phyloP scores from a whole-genome alignment of 2,888 invertebrate species.

The Plebejus anna region DNA sequence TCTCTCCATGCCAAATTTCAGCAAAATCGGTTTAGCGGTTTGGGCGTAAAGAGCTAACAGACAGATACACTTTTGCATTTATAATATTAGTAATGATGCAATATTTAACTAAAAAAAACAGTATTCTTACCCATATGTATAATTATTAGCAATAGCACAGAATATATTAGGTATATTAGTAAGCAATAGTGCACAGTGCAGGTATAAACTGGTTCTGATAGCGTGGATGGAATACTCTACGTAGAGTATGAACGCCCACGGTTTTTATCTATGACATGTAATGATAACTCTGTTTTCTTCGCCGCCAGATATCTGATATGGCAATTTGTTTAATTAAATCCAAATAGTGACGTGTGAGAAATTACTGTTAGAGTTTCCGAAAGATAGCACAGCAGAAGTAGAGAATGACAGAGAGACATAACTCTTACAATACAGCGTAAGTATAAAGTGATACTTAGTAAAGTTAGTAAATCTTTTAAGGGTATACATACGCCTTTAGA shows the following conservation, averaged over 20 bases:
- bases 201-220: slow-evolving; percentile 46
- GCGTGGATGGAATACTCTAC: slow-evolving; percentile 48
- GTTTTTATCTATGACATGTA: slow-evolving; percentile 48
- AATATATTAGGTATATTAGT: too few relatives aligned
- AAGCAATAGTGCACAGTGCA: slow-evolving; percentile 42
- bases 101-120: neutral
- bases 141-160: too few relatives aligned
- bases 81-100: neutral
- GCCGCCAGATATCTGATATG: slow-evolving; percentile 56
- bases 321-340: slow-evolving; percentile 56
- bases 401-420: too few relatives aligned
- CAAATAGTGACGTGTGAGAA: neutral
- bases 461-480: too few relatives aligned
- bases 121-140: neutral
- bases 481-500: too few relatives aligned
- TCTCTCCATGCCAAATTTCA: too few relatives aligned
- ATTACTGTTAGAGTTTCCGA: neutral
- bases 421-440: too few relatives aligned
- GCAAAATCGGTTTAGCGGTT: too few relatives aligned
- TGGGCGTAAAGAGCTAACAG: too few relatives aligned
- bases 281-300: slow-evolving; percentile 66
- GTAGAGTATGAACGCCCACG: slow-evolving; percentile 44
- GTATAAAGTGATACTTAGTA: too few relatives aligned
- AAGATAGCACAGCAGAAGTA: too few relatives aligned
- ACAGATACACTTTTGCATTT: too few relatives aligned